Evolutionary conservation across 2,113 vertebrate species (phyloP).

Genomic region (Nansenia antarctica): DNA sequence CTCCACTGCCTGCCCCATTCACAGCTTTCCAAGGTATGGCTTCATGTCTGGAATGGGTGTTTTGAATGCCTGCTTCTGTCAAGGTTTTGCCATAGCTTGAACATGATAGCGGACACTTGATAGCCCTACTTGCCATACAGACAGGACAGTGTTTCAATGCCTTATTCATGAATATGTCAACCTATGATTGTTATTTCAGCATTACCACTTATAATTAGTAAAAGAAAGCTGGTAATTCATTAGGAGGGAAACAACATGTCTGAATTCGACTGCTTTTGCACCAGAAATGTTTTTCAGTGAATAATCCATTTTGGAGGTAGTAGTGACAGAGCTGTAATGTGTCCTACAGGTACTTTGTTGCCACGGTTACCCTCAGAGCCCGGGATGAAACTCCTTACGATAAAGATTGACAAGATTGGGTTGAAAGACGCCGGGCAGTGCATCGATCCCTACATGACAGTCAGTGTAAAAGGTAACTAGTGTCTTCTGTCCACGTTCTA

Average conservation of each 20-base stretch:
- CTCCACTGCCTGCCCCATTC: slow-evolving; percentile 56
- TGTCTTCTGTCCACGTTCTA: neutral
- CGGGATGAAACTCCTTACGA: slow-evolving; percentile 91
- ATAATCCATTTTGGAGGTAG: too few species aligned
- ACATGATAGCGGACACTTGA: neutral
- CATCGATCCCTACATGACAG: slow-evolving; percentile 95
- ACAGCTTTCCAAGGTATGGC: slow-evolving; percentile 79
- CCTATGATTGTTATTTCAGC: neutral
- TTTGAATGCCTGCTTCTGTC: neutral
- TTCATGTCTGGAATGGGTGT: slow-evolving; percentile 1
- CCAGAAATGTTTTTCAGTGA: neutral
- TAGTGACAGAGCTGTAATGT: neutral
- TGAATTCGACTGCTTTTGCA: neutral
- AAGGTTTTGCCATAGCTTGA: neutral
- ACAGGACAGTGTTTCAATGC: neutral
- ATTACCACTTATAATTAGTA: too few species aligned
- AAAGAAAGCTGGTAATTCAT: neutral
- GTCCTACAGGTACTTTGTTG: slow-evolving; percentile 86
- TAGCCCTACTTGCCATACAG: neutral
- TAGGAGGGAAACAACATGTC: neutral
- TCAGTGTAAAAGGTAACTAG: slow-evolving; percentile 90
- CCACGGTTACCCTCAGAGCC: slow-evolving; percentile 95
- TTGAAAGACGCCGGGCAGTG: slow-evolving; percentile 98
- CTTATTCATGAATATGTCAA: neutral
- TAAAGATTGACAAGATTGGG: slow-evolving; percentile 96